A percentile compares a stretch with the other conserved stretches of the same genome.
phyloP scores from a whole-genome alignment of 2,797 vertebrate genomes.

The Lophius americanus region DNA sequence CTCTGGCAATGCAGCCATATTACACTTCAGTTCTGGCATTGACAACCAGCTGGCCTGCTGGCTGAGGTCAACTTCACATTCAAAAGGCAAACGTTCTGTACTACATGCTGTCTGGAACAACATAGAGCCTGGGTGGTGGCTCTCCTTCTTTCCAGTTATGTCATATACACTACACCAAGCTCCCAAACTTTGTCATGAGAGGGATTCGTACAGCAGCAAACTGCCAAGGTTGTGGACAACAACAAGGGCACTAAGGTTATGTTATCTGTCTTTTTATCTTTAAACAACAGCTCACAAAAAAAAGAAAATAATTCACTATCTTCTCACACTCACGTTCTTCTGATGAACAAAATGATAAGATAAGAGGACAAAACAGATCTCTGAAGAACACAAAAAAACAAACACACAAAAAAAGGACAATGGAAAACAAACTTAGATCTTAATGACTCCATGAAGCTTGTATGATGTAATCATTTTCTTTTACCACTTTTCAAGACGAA shows the following conservation, averaged over 20 bases:
- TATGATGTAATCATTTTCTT: too few relatives aligned
- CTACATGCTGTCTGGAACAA: constrained; percentile 13
- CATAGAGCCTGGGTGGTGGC: neutral
- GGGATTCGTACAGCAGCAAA: neutral
- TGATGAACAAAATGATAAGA: too few relatives aligned
- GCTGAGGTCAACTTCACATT: constrained; percentile 65
- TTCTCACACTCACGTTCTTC: too few relatives aligned
- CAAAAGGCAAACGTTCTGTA: constrained; percentile 12
- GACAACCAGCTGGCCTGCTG: constrained; percentile 15
- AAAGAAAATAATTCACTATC: too few relatives aligned
- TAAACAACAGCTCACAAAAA: too few relatives aligned
- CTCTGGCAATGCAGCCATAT: constrained; percentile 52
- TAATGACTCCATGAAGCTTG: too few relatives aligned
- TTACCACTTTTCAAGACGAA: too few relatives aligned
- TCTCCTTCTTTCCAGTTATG: neutral
- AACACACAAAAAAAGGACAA: too few relatives aligned
- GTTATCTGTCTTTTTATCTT: neutral
- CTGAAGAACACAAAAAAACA: too few relatives aligned
- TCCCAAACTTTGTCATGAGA: neutral
- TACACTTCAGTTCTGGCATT: constrained; percentile 38
- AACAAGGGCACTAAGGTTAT: neutral
- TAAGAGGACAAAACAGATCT: too few relatives aligned
- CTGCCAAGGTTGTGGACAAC: neutral
- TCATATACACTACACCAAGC: neutral
- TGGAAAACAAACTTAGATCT: too few relatives aligned